Conservation (phyloP, 2,113 vertebrate species). For the Megaceryle torquata region DNA sequence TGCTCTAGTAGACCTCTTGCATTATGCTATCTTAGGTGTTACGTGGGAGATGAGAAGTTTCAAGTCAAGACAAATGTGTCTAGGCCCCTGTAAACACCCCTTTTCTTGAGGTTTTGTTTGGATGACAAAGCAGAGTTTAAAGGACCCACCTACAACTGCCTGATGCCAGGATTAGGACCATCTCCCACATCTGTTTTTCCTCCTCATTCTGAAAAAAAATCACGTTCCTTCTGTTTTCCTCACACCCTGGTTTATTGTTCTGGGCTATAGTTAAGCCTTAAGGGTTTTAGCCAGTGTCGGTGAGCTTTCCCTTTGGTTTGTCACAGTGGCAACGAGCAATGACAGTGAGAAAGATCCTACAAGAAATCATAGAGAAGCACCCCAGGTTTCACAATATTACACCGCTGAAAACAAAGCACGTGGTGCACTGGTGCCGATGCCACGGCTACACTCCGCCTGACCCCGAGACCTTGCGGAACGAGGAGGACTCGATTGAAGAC, state of each 20-base stretch:
- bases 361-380: slow-evolving; percentile 88
- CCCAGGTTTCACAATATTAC: slow-evolving; percentile 85
- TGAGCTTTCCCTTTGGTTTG: slow-evolving; percentile 3
- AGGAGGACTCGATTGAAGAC: slow-evolving; percentile 92
- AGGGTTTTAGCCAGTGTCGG: background rate
- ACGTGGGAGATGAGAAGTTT: background rate
- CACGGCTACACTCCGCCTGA: slow-evolving; percentile 93
- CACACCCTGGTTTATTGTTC: background rate
- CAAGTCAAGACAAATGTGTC: background rate
- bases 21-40: background rate
- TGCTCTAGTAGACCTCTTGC: background rate
- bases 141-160: background rate
- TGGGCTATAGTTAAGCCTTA: background rate
- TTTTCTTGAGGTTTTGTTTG: background rate
- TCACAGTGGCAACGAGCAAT: slow-evolving; percentile 92
- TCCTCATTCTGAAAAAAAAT: background rate
- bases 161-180: background rate
- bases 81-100: background rate
- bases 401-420: slow-evolving; percentile 89
- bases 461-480: slow-evolving; percentile 78
- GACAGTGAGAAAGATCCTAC: slow-evolving; percentile 87
- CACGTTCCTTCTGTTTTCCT: background rate
- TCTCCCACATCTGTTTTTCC: background rate
- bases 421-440: slow-evolving; percentile 93
- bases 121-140: background rate